phyloP scores from a whole-genome alignment of 64 coral and sea anemone species.

The Astreopora myriophthalma region DNA sequence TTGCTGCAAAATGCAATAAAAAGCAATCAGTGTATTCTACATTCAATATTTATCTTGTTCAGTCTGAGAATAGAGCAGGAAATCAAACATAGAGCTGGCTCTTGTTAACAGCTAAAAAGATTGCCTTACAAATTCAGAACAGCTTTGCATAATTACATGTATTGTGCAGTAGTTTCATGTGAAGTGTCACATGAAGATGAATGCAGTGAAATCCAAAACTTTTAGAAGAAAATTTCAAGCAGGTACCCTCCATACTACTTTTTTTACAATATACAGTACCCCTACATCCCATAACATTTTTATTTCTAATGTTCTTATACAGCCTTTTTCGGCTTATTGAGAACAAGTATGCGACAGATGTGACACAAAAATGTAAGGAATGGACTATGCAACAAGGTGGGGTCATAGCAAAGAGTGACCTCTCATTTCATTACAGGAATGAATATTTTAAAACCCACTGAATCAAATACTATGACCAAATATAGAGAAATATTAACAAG shows the following conservation, averaged over 20 bases:
- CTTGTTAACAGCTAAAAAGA: slow-evolving; percentile 19
- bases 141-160: background rate
- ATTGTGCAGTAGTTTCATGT: background rate
- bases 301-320: background rate
- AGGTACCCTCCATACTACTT: background rate
- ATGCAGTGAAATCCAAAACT: background rate
- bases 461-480: slow-evolving; percentile 57
- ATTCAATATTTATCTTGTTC: background rate
- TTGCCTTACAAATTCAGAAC: background rate
- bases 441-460: slow-evolving; percentile 14
- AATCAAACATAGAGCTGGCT: background rate
- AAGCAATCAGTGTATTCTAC: background rate
- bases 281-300: background rate
- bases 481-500: slow-evolving; percentile 13
- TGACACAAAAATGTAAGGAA: background rate
- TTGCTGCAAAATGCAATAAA: background rate
- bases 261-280: background rate
- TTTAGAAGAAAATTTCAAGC: background rate
- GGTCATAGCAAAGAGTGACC: slow-evolving; percentile 11
- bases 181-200: slow-evolving; percentile 11
- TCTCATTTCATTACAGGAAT: background rate
- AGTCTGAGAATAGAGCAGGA: background rate
- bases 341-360: background rate
- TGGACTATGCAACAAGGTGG: slow-evolving; percentile 6
- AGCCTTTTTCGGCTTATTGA: background rate